phyloP scores from a whole-genome alignment of 1,140 invertebrate genomes.

The Triops longicaudatus region DNA sequence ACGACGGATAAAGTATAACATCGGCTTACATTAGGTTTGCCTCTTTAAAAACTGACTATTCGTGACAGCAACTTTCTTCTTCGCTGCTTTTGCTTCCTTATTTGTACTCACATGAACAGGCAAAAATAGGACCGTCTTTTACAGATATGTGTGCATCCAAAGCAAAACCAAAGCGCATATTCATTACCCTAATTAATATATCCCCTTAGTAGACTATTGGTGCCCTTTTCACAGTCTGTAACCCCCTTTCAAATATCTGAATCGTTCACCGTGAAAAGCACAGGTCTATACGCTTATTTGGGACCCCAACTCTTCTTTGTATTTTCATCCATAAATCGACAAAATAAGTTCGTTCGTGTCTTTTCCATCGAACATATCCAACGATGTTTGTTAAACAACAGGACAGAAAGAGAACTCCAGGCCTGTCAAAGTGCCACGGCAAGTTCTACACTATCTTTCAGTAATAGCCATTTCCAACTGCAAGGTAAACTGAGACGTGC shows the following conservation, averaged over 20 bases:
- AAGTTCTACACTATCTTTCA: too few relatives aligned
- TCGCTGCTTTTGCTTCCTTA: neutral
- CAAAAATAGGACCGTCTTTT: neutral
- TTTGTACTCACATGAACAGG: neutral
- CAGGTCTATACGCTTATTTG: neutral
- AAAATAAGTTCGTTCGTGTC: too few relatives aligned
- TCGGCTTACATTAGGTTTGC: neutral
- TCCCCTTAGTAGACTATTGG: neutral
- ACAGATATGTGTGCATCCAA: neutral
- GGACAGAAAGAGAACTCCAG: too few relatives aligned
- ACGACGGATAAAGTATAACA: neutral
- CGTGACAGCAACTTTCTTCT: slow-evolving; percentile 2
- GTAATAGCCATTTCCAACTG: too few relatives aligned
- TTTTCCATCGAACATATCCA: too few relatives aligned
- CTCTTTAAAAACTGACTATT: neutral
- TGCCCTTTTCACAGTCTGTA: neutral
- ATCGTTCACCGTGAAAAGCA: neutral
- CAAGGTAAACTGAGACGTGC: too few relatives aligned
- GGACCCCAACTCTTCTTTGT: neutral
- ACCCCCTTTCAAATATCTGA: neutral
- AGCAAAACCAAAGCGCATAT: neutral
- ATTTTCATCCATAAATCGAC: neutral
- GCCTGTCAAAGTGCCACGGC: too few relatives aligned
- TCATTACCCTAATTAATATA: neutral
- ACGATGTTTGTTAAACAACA: too few relatives aligned